Conservation (phyloP, 2,888 invertebrate species). For the Drosophila mulleri region DNA sequence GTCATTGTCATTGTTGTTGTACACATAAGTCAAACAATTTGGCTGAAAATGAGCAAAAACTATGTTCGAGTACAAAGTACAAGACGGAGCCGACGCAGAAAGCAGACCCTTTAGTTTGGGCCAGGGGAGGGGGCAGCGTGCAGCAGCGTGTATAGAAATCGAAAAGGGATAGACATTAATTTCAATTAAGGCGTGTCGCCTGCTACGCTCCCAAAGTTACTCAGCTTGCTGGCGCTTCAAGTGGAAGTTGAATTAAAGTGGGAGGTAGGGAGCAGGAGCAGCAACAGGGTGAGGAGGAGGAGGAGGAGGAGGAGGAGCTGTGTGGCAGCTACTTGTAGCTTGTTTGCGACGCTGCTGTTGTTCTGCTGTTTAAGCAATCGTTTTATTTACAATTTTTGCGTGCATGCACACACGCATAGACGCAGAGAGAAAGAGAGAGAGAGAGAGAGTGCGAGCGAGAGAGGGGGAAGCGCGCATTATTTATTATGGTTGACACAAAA, state of each 20-base stretch:
- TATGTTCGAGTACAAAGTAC: constrained; percentile 45
- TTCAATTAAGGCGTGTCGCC: constrained; percentile 74
- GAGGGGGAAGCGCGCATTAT: constrained; percentile 58
- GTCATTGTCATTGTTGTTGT: constrained; percentile 37
- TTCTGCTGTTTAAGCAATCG: constrained; percentile 51
- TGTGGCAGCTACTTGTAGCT: constrained; percentile 36
- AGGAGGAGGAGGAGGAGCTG: background rate
- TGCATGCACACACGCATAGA: constrained; percentile 29
- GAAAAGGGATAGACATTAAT: constrained; percentile 79
- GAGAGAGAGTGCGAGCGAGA: background rate
- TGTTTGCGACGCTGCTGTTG: constrained; percentile 42
- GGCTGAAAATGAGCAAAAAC: constrained; percentile 45
- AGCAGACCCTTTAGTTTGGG: constrained; percentile 2
- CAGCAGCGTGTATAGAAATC: constrained; percentile 56
- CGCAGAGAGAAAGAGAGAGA: background rate
- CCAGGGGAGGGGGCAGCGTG: background rate
- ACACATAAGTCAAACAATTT: constrained; percentile 58
- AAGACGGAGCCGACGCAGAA: constrained; percentile 21
- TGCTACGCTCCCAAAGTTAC: constrained; percentile 53
- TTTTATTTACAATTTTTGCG: constrained; percentile 65
- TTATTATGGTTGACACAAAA: constrained; percentile 78
- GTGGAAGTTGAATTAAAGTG: constrained; percentile 1
- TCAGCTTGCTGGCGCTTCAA: constrained; percentile 34
- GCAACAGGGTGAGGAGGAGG: background rate
- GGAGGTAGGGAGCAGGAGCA: background rate